Base-by-base conservation (phyloP, 2,113 vertebrate species). In the Podarcis muralis region DNA sequence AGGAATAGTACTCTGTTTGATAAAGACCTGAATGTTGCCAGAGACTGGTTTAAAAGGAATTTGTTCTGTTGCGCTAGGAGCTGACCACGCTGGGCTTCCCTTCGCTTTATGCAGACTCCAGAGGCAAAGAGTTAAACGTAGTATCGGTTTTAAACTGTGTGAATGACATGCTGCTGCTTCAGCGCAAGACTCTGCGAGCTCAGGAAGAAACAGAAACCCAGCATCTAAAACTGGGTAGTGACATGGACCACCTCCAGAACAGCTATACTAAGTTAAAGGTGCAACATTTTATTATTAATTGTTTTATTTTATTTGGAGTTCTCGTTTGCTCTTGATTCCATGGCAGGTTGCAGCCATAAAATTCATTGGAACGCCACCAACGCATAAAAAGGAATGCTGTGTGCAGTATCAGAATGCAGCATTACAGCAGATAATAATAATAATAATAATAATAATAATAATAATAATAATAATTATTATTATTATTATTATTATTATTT, bases 191-290 rank as follows among this genome's bases (percentile, higher is more conserved):
- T 72, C 97, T 98, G 95, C 95, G 96, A 91, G 92, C 95, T 90
- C 96, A 98, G 92, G 98, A 99, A 94, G 98, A 98, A 87, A 96
- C 98, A 40, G 98, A 99, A 95, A 97, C 94, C 1, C 98, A 98
- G 74, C 98, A 99, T 87, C 92, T 98, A 81, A 99, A 98, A 96
- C 96, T 96, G 88, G 96, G 96, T 91, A 98, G 98, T 89, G 98
- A 98, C 90, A 96, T 99, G 97, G 98, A 99, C 76, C 97, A 99
- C 87, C 95, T 99, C 5, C 98, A 99, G 95, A 98, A 96, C 94
- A 98, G 93, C 97, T 98, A 98, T 93, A 93, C 97, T 87, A 98
- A 98, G 90, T 96, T 99, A 81, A 99, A 98, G 98, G 99, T 97
- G 97, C 69, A 88, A 27, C 88, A 12, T 77, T 43, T 78, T 62